Conservation (phyloP, 2,888 invertebrate species). For the Iselma pallidipennis region DNA sequence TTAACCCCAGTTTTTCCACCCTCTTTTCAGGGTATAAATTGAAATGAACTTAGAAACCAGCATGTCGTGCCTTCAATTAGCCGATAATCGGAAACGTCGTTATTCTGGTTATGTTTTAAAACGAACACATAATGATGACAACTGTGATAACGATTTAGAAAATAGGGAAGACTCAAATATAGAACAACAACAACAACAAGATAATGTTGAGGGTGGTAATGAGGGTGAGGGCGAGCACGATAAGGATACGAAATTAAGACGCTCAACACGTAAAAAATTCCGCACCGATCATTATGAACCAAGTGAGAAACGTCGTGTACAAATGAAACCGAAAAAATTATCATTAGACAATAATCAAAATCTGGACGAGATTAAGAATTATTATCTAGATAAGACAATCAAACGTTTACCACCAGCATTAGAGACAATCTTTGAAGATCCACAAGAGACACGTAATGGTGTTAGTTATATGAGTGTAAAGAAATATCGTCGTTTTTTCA, state of each 20-base stretch:
- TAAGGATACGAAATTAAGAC: not conserved
- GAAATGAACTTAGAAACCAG: not conserved
- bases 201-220: not conserved
- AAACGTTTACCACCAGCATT: conserved; percentile 11
- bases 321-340: not conserved
- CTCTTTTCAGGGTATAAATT: no score
- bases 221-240: not conserved
- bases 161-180: not conserved
- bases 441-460: conserved; percentile 8
- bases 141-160: not conserved
- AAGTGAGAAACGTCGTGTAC: not conserved
- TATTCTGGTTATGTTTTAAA: not conserved
- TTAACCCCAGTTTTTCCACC: no score
- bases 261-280: not conserved
- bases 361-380: conserved; percentile 9
- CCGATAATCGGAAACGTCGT: not conserved
- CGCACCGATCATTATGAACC: not conserved
- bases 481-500: conserved; percentile 6
- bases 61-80: not conserved
- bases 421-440: conserved; percentile 23
- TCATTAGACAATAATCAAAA: not conserved
- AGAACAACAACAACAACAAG: not conserved
- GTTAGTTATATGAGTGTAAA: conserved; percentile 8
- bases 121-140: not conserved
- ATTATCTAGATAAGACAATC: conserved; percentile 21